Evolutionary conservation across 2,888 invertebrate species (phyloP), one percentile per base, ranked within the genome.

Genomic region (Microctonus aethiopoides): DNA sequence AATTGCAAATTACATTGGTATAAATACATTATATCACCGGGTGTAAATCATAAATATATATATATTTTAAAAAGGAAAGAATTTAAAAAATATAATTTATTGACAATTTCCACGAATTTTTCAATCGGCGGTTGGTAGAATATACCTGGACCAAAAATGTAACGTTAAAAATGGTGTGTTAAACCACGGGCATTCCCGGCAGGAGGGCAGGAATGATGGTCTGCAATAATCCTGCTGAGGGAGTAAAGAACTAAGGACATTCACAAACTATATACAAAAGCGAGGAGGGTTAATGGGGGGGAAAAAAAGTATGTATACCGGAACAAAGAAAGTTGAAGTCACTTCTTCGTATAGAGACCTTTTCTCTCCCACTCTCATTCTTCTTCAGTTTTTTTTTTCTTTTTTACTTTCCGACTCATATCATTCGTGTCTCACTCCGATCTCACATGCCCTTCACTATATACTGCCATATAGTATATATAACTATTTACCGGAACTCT

Each of bases 251-350:
- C n/a, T n/a, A n/a, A n/a, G 7, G 57, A 10, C 29, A 32, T 32
- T 16, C 9, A 20, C 29, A 10, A 10, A 16, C 16, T 32, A 13
- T 20, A 13, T 51, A 51, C 29, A 68, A 11, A 32, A 13, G 57
- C 34, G 56, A 68, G 13, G 13, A 13, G 7, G n/a, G 7, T 7
- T n/a, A 4, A 29, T 32, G 10, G 7, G 13, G 9, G 32, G 5
- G 5, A 32, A 32, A 29, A 29, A 32, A 32, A 29, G 29, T 29
- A 29, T 29, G 16, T 59, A 64, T 36, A 68, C 51, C 62, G 46
- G 62, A 68, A 68, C 68, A 68, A 68, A 63, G 68, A 46, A 29
- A 62, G 20, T 64, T 46, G 52, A 10, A 56, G 51, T 32, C 10
- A 34, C 22, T 69, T 64, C 59, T 36, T 59, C 16, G 62, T 13